These are phyloP conservation scores for Rhincodon typus DNA, from an alignment of 2,797 vertebrate genomes.

Conservation along the genomic window DNA sequence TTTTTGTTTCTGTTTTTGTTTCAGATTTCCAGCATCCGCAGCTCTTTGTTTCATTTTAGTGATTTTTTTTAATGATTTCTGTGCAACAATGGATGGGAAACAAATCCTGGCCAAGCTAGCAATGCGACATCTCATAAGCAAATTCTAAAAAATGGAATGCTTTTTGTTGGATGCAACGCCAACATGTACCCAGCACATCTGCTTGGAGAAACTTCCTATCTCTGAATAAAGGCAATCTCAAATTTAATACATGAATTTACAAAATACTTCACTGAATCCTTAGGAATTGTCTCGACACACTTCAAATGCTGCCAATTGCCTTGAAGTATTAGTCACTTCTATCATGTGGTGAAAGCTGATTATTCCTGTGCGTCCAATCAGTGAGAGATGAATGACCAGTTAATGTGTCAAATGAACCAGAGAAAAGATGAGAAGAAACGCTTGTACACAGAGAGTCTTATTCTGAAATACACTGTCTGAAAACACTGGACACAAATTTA, in stretches of 20 bases:
- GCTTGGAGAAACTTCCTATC: neutral
- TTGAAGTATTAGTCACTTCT: neutral
- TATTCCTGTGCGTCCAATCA: neutral
- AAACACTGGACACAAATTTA: neutral
- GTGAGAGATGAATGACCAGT: neutral
- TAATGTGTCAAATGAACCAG: too few relatives aligned
- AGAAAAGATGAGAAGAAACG: neutral
- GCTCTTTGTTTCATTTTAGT: too few relatives aligned
- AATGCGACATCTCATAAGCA: too few relatives aligned
- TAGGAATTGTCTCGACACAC: neutral
- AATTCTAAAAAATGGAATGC: too few relatives aligned
- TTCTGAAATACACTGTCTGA: neutral
- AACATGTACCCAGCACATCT: neutral
- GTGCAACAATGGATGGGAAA: too few relatives aligned
- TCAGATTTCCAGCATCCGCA: too few relatives aligned
- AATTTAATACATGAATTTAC: neutral
- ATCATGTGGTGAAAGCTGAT: neutral
- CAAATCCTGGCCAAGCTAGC: too few relatives aligned
- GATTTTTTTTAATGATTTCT: too few relatives aligned
- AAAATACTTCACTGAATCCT: neutral
- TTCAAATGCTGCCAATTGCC: neutral
- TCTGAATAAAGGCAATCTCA: neutral
- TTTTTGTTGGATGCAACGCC: neutral
- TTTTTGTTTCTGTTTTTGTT: too few relatives aligned
- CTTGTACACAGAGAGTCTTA: neutral